phyloP scores from a whole-genome alignment of 2,888 invertebrate species.

The Scaptodrosophila latifasciaeformis region DNA sequence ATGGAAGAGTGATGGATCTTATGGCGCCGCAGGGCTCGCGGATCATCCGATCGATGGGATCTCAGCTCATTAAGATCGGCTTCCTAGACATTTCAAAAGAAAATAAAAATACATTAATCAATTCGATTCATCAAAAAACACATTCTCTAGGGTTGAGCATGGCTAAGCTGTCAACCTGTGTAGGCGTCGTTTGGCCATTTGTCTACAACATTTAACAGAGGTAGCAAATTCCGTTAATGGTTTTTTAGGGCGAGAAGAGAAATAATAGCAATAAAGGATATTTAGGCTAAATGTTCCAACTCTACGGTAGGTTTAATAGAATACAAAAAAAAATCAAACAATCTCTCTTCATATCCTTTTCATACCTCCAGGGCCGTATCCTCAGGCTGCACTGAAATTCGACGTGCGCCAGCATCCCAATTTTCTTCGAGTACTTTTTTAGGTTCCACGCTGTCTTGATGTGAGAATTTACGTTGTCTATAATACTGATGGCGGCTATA shows the following conservation, averaged over 20 bases:
- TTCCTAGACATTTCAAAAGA: constrained; percentile 69
- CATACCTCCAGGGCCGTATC: constrained; percentile 83
- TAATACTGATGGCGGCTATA: constrained; percentile 80
- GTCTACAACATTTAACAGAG: constrained; percentile 36
- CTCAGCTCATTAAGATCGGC: constrained; percentile 88
- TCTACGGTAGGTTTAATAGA: no score
- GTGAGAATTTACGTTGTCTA: constrained; percentile 84
- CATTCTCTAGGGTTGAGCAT: constrained; percentile 15
- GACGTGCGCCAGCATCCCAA: constrained; percentile 74
- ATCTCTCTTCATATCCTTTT: no score
- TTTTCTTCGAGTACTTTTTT: constrained; percentile 71
- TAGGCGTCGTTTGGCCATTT: constrained; percentile 60
- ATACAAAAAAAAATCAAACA: no score
- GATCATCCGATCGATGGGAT: constrained; percentile 85
- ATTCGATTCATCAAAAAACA: no score
- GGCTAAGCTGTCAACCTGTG: constrained; percentile 50
- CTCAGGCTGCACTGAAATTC: constrained; percentile 83
- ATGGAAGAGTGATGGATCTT: constrained; percentile 79
- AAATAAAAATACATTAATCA: constrained; percentile 1
- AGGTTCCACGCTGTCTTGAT: constrained; percentile 81
- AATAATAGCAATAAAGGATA: constrained; percentile 34
- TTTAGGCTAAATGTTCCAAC: constrained; percentile 12
- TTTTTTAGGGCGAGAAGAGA: constrained; percentile 39
- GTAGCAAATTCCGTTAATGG: constrained; percentile 32
- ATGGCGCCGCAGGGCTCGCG: constrained; percentile 81